Base-by-base conservation (phyloP, 2,797 vertebrate species). In the Lerista edwardsae region DNA sequence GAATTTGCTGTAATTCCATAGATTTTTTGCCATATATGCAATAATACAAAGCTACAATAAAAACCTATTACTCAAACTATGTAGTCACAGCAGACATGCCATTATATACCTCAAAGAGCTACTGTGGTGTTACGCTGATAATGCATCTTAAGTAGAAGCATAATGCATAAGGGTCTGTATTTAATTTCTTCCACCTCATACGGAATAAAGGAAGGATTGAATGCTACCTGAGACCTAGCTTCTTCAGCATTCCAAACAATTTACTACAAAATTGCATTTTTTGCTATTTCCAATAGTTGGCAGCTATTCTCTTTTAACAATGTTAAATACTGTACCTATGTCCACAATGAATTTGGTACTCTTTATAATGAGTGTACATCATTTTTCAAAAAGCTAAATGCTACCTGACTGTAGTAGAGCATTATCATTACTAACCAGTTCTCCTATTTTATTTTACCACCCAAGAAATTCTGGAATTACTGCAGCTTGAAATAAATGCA, bases 231-330 rank as follows among this genome's bases (percentile, higher is more conserved):
- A 83, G 11, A 36, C 91, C 29, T 21, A 84, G 76, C 36, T 59
- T 87, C 65, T 75, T 91, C 67, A 89, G 79, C 72, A 84, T 86
- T 83, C 86, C 76, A 57, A 87, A 89, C 27, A 77, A 82, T 17
- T 86, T 81, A 90, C 72, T 80, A 86, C 31, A 83, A 91, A 88
- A 69, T n/a, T 1, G 10, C 41, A 12, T 83, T 87, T 81, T 84
- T 79, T 80, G 29, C 81, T 85, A 39, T 83, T 90, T 89, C 61
- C 82, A 90, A 34, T n/a, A 36, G 64, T 0, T 84, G 47, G n/a
- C 71, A 80, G 57, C 51, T 75, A 68, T 31, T 86, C 75, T 31
- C 29, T 25, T 29, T 80, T 90, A 85, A 85, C 69, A 87, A 89
- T 59, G 61, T 17, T 62, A 75, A 86, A 41, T 29, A 84, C 73